A percentile compares a stretch with the other conserved stretches of the same genome.
phyloP scores from a whole-genome alignment of 37 sponge, comb jelly and placozoan species.

The Corticium candelabrum region DNA sequence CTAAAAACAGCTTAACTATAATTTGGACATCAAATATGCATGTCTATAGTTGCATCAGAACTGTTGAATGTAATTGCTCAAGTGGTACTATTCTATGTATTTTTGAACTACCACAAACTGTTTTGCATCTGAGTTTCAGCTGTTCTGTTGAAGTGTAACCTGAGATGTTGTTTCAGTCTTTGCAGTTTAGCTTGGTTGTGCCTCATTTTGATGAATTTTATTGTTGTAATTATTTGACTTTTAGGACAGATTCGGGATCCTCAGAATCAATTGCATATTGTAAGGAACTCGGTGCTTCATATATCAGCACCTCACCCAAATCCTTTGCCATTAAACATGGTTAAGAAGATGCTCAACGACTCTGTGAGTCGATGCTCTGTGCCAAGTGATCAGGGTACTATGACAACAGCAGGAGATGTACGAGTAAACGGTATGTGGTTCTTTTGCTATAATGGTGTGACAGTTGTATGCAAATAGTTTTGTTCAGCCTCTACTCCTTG shows the following conservation, averaged over 20 bases:
- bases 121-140: background rate
- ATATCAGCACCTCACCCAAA: constrained; percentile 48
- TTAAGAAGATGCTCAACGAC: constrained; percentile 27
- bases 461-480: background rate
- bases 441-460: background rate
- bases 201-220: background rate
- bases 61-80: no score
- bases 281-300: constrained; percentile 24
- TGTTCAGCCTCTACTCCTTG: constrained; percentile 47
- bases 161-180: no score
- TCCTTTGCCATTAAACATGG: constrained; percentile 15
- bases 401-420: background rate
- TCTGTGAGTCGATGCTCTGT: constrained; percentile 12
- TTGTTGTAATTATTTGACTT: background rate
- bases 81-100: no score
- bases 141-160: background rate
- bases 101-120: background rate
- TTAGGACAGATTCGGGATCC: constrained; percentile 51
- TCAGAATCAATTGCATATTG: constrained; percentile 44
- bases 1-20: no score
- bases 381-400: background rate
- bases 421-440: background rate
- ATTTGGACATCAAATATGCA: no score
- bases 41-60: no score
- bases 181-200: no score